Conservation (phyloP, 2,113 vertebrate genomes). For the Protomyctophum bolini region DNA sequence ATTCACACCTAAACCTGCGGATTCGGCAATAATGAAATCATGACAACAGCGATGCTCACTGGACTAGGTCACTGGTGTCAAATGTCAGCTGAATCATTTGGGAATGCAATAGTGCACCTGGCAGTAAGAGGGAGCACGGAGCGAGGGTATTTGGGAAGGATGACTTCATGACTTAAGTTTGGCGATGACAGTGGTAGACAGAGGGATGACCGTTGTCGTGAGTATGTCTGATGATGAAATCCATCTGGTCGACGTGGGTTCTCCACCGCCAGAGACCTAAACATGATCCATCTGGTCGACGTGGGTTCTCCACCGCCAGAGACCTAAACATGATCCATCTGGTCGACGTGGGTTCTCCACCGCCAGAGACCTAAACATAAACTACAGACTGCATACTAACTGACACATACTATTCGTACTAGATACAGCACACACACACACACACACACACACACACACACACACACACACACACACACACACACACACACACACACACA, state of each 20-base stretch:
- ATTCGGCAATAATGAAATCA: constrained; percentile 45
- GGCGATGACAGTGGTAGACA: constrained; percentile 48
- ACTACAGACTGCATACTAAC: constrained; percentile 4
- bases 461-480: neutral
- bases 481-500: no score
- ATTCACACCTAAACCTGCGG: constrained; percentile 15
- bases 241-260: constrained; percentile 35
- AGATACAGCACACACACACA: neutral
- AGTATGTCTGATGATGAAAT: constrained; percentile 54
- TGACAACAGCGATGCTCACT: constrained; percentile 36
- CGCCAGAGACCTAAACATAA: constrained; percentile 44
- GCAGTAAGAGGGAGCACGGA: constrained; percentile 16
- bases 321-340: constrained; percentile 53
- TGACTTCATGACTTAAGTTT: constrained; percentile 62
- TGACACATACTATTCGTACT: neutral
- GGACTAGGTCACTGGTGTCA: constrained; percentile 6
- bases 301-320: constrained; percentile 25
- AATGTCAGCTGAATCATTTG: neutral
- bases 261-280: constrained; percentile 34
- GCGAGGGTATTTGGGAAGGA: constrained; percentile 54
- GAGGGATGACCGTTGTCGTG: constrained; percentile 24
- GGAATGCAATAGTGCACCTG: neutral
- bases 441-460: neutral
- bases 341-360: constrained; percentile 22
- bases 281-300: constrained; percentile 34